These are phyloP conservation scores for Stomatorhinus walkeri DNA, from an alignment of 2,797 vertebrate species.

Conservation along the genomic window DNA sequence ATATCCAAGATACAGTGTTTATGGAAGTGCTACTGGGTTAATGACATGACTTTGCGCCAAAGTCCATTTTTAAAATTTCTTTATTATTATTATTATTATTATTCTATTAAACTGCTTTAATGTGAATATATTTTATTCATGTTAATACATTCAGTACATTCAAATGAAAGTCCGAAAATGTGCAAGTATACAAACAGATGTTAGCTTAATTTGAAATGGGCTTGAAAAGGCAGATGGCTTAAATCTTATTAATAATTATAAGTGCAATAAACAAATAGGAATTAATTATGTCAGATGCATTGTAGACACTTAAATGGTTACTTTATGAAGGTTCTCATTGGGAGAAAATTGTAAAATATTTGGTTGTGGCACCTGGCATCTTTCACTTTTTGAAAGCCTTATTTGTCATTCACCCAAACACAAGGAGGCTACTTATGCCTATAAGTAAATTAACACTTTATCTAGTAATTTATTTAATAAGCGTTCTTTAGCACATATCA, in stretches of 20 bases:
- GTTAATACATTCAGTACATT: background rate
- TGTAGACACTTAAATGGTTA: background rate
- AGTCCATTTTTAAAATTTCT: background rate
- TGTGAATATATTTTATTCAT: background rate
- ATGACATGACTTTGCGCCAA: background rate
- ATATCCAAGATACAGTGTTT: background rate
- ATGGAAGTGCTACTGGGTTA: background rate
- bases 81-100: background rate
- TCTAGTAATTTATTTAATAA: background rate
- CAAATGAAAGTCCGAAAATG: background rate
- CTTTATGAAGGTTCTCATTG: background rate
- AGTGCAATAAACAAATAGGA: background rate
- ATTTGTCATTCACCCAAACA: background rate
- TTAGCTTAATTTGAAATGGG: background rate
- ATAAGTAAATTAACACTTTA: background rate
- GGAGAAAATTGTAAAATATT: background rate
- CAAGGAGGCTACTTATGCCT: background rate
- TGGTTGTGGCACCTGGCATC: background rate
- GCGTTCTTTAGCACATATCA: background rate
- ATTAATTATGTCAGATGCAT: background rate
- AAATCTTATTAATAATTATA: background rate
- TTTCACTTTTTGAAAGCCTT: background rate
- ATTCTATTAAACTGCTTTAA: background rate
- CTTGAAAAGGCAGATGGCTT: background rate
- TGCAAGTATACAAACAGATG: background rate